Evolutionary conservation across 2,888 invertebrate species (phyloP).

Genomic region (Halictus quadricinctus): DNA sequence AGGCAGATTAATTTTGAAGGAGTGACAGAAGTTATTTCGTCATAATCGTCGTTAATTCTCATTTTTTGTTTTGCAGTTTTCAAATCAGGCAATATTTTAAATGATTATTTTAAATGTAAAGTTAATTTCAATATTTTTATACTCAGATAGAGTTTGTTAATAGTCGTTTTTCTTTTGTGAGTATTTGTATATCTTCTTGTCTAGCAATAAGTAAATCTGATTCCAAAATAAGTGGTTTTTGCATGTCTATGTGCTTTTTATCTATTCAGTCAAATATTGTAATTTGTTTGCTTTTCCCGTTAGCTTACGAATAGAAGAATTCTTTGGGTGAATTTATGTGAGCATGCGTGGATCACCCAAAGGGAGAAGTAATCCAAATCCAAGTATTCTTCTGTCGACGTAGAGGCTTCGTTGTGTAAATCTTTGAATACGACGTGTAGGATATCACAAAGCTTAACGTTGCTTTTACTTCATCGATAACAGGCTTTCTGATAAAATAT

Average conservation of each 20-base stretch:
- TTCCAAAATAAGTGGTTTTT: too few species aligned
- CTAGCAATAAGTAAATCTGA: too few species aligned
- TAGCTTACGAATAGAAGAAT: not conserved
- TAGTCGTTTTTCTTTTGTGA: too few species aligned
- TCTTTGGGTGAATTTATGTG: slow-evolving; percentile 23
- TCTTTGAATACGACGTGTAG: slow-evolving; percentile 25
- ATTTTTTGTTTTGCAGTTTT: too few species aligned
- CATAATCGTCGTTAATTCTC: not conserved
- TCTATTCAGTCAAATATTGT: not conserved
- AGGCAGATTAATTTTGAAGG: not conserved
- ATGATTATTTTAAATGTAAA: too few species aligned
- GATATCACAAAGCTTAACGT: slow-evolving; percentile 56
- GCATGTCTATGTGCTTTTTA: too few species aligned
- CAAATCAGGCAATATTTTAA: too few species aligned
- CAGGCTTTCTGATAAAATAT: slow-evolving; percentile 70
- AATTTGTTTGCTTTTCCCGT: not conserved
- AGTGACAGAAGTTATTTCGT: not conserved
- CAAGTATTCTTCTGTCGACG: slow-evolving; percentile 40
- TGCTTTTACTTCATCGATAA: slow-evolving; percentile 64
- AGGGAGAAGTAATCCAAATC: slow-evolving; percentile 31
- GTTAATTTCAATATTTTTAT: too few species aligned
- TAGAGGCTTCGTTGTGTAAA: slow-evolving; percentile 21
- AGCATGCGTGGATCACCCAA: slow-evolving; percentile 13
- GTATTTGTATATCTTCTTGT: too few species aligned
- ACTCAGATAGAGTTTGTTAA: too few species aligned